Evolutionary conservation across 2,113 vertebrate genomes (phyloP).

Genomic region (Fukomys damarensis): DNA sequence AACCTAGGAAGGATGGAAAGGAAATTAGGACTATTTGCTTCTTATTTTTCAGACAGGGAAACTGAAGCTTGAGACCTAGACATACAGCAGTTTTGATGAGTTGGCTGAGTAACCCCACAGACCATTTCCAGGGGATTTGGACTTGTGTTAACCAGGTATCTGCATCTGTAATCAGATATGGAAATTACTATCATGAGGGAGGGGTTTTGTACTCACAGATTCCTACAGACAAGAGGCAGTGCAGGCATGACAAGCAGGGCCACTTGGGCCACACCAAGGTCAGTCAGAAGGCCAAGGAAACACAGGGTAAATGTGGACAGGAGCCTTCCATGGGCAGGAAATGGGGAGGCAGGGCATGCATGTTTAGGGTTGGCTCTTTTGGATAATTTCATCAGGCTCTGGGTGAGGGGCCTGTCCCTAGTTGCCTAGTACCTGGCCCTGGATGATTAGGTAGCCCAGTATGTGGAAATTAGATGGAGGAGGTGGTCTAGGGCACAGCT

Average conservation of each 20-base stretch:
- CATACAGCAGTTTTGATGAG: background rate
- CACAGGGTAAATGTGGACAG: background rate
- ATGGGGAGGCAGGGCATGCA: background rate
- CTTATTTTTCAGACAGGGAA: background rate
- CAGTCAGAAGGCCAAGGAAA: background rate
- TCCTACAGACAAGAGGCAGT: background rate
- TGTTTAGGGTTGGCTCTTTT: background rate
- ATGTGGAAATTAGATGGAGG: background rate
- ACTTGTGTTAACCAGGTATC: background rate
- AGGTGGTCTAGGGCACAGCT: background rate
- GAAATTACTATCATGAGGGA: background rate
- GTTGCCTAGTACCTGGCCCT: background rate
- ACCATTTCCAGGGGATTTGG: background rate
- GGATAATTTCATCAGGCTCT: background rate
- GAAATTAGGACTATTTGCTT: background rate
- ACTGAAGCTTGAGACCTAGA: background rate
- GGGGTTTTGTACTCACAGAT: background rate
- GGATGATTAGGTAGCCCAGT: background rate
- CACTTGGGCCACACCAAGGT: accelerated
- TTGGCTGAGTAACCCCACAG: background rate
- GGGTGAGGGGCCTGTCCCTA: background rate
- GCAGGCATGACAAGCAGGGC: no score
- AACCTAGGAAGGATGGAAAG: background rate
- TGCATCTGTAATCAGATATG: background rate
- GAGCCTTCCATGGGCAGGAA: background rate